These are phyloP conservation scores for Etheostoma nigrum DNA, from an alignment of 2,797 vertebrate genomes.

Conservation along the genomic window DNA sequence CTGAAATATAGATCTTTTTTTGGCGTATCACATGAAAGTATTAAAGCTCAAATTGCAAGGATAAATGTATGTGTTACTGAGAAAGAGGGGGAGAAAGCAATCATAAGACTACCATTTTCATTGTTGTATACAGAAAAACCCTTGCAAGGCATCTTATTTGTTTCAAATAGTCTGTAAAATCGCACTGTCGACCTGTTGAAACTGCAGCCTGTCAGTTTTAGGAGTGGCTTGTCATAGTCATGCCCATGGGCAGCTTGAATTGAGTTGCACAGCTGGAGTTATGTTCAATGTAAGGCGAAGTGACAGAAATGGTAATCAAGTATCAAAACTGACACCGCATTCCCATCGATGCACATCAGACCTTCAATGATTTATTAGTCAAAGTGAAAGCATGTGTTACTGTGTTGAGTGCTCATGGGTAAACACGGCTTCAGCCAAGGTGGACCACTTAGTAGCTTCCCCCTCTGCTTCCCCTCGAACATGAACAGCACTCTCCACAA, in stretches of 20 bases:
- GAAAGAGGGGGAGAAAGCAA: no score
- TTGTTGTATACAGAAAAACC: constrained; percentile 2
- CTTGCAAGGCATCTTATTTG: constrained; percentile 27
- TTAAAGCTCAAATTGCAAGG: no score
- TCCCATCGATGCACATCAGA: constrained; percentile 74
- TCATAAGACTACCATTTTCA: neutral
- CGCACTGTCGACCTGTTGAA: constrained; percentile 61
- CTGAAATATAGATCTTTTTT: no score
- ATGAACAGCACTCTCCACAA: constrained; percentile 44
- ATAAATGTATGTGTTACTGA: no score
- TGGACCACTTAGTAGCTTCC: constrained; percentile 65
- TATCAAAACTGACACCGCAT: constrained; percentile 80
- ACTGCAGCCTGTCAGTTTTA: constrained; percentile 75
- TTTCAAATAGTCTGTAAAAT: constrained; percentile 59
- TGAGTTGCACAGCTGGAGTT: constrained; percentile 83
- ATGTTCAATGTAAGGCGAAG: constrained; percentile 84
- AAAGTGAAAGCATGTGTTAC: constrained; percentile 76
- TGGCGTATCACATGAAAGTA: no score
- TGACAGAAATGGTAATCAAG: constrained; percentile 83
- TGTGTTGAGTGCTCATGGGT: constrained; percentile 70
- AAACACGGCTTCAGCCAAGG: constrained; percentile 75
- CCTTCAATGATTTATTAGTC: constrained; percentile 80
- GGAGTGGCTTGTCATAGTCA: constrained; percentile 74
- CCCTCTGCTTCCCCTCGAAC: constrained; percentile 27
- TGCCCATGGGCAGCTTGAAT: constrained; percentile 75